Base-by-base conservation (phyloP, 1,140 invertebrate species). In the Brachionus rubens region DNA sequence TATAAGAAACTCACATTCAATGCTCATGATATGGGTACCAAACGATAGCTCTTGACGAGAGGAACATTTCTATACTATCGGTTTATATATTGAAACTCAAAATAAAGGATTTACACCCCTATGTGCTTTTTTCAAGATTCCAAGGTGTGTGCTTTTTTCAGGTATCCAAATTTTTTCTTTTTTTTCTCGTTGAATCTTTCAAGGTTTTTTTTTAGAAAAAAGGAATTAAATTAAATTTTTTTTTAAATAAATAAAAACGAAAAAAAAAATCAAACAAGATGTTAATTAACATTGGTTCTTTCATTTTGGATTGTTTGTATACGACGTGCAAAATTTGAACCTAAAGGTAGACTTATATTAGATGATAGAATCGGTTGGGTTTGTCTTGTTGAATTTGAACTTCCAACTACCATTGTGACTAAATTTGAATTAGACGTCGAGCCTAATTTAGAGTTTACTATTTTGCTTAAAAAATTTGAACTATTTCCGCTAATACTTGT, bases 381-480 rank as follows among this genome's bases (percentile, higher is more conserved):
- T n/a, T n/a, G n/a, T n/a, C n/a, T n/a, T n/a, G n/a, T n/a, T 36
- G 33, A 36, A 36, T 36, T 12, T 21, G 59, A 65, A 12, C 24
- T 21, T 21, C 40, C 19, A 43, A 65, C 40, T 7, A 65, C 59
- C 59, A 65, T 65, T 6, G 59, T 65, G 9, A 65, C 36, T 16
- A 65, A 43, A 43, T 65, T 65, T 43, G 59, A 43, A 65, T 65
- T 65, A 65, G 59, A 65, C 59, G 36, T 65, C 26, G 59, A 65
- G 59, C 59, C 59, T 65, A 65, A 28, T 43, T 65, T 65, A 5
- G 59, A 65, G 19, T 28, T 65, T 21, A 65, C 59, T 14, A 65
- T 65, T 65, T 65, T 65, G 43, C 59, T 65, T 24, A 65, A 65
- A 41, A 65, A 65, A 43, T 65, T 65, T 3, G 59, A 43, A 10